Percentiles rank a stretch among this genome's conserved stretches.
Conservation (phyloP, 2,888 invertebrate genomes). For the Euphydryas editha region DNA sequence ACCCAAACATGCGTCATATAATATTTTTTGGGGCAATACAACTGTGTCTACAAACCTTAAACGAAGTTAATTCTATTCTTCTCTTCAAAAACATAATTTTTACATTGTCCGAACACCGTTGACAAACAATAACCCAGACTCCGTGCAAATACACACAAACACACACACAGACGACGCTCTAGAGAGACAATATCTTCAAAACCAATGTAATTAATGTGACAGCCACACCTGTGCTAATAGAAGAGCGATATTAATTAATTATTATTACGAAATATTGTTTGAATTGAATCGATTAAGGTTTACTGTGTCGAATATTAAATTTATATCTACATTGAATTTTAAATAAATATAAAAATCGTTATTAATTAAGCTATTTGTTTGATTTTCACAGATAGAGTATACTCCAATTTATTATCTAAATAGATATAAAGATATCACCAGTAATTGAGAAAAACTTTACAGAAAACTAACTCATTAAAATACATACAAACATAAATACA, state of each 20-base stretch:
- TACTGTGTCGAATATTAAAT: neutral
- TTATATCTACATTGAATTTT: no score
- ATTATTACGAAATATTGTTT: conserved; percentile 16
- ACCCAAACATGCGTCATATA: neutral
- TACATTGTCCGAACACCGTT: neutral
- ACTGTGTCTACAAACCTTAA: neutral
- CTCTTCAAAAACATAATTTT: neutral
- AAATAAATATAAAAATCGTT: neutral
- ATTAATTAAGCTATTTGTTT: no score
- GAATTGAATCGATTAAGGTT: no score
- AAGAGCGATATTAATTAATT: conserved; percentile 25
- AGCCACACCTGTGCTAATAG: conserved; percentile 24
- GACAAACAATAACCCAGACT: conserved; percentile 7
- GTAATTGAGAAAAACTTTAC: no score
- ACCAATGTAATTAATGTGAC: conserved; percentile 27
- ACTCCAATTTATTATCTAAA: no score
- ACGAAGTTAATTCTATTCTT: neutral
- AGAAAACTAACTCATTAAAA: no score
- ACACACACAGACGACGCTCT: no score
- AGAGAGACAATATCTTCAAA: conserved; percentile 2
- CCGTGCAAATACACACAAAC: neutral
- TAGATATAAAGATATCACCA: no score
- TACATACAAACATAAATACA: no score
- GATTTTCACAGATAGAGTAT: no score
- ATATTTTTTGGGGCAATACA: neutral